Percentiles rank a stretch among this genome's conserved stretches.
These are phyloP conservation scores for Gonatopus flavifemur DNA, from an alignment of 1,140 invertebrate genomes.

Conservation along the genomic window DNA sequence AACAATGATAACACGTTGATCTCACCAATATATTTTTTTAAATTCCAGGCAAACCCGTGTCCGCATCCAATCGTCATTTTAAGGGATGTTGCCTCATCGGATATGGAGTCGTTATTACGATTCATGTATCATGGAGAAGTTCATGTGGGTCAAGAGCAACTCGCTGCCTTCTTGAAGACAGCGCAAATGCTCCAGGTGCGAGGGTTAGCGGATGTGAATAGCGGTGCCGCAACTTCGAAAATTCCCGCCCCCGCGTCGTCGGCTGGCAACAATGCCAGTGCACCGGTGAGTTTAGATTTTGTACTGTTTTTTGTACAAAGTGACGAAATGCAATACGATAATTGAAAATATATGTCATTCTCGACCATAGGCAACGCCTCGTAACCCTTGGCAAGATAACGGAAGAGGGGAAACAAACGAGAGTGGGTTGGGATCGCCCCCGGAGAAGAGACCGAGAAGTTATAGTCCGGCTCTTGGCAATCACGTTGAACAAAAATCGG, in stretches of 20 bases:
- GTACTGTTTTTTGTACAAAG: not conserved
- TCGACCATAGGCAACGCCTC: conserved; percentile 55
- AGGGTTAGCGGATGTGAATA: conserved; percentile 82
- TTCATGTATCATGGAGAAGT: conserved; percentile 97
- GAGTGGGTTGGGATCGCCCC: conserved; percentile 56
- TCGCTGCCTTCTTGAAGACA: conserved; percentile 85
- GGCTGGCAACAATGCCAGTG: conserved; percentile 53
- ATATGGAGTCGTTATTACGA: conserved; percentile 86
- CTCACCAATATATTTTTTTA: conserved; percentile 1
- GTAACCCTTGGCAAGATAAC: conserved; percentile 60
- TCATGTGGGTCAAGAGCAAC: conserved; percentile 85
- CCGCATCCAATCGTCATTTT: conserved; percentile 92
- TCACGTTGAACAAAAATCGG: conserved; percentile 56
- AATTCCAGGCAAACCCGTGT: conserved; percentile 80
- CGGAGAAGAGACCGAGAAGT: conserved; percentile 61
- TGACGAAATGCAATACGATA: too few species aligned
- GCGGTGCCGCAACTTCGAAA: conserved; percentile 57
- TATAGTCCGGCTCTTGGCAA: conserved; percentile 58
- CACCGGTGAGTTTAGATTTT: conserved; percentile 44
- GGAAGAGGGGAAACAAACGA: conserved; percentile 52
- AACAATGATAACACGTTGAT: too few species aligned
- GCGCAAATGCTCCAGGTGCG: conserved; percentile 89
- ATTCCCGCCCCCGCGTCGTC: conserved; percentile 44
- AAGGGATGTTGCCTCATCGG: conserved; percentile 82
- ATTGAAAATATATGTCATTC: too few species aligned